phyloP scores from a whole-genome alignment of 2,113 vertebrate species.

The Eclectus roratus region DNA sequence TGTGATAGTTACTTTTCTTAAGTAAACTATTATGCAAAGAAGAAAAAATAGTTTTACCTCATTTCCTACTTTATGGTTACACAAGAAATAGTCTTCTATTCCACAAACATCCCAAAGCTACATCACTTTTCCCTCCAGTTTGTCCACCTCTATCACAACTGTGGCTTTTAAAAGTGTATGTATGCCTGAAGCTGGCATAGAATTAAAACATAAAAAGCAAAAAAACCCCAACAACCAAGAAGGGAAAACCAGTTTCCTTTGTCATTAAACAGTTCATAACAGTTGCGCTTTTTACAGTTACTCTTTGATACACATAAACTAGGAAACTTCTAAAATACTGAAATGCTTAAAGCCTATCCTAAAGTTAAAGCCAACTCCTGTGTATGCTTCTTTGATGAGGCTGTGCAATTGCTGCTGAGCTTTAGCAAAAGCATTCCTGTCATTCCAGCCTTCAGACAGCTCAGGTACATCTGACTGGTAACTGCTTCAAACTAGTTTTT shows the following conservation, averaged over 20 bases:
- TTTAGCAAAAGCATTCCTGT: background rate
- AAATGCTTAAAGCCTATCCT: constrained; percentile 17
- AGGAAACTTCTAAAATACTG: background rate
- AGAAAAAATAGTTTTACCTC: background rate
- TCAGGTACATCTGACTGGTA: background rate
- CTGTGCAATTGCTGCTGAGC: background rate
- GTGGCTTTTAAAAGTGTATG: background rate
- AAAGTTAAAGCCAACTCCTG: constrained; percentile 61
- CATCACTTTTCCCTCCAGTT: background rate
- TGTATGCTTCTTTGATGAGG: background rate
- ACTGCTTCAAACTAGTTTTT: background rate
- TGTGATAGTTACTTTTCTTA: background rate
- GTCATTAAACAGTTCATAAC: background rate
- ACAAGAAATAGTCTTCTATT: background rate
- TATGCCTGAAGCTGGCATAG: background rate
- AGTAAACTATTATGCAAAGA: background rate
- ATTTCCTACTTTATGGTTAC: background rate
- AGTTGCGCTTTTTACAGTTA: background rate
- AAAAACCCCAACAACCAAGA: accelerated
- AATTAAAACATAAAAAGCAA: background rate
- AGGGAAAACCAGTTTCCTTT: background rate
- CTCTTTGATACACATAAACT: background rate
- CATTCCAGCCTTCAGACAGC: background rate
- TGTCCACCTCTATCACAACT: background rate
- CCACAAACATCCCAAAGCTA: background rate